A percentile compares a stretch with the other conserved stretches of the same genome.
Conservation (phyloP, 2,113 vertebrate species). For the Odobenus rosmarus region DNA sequence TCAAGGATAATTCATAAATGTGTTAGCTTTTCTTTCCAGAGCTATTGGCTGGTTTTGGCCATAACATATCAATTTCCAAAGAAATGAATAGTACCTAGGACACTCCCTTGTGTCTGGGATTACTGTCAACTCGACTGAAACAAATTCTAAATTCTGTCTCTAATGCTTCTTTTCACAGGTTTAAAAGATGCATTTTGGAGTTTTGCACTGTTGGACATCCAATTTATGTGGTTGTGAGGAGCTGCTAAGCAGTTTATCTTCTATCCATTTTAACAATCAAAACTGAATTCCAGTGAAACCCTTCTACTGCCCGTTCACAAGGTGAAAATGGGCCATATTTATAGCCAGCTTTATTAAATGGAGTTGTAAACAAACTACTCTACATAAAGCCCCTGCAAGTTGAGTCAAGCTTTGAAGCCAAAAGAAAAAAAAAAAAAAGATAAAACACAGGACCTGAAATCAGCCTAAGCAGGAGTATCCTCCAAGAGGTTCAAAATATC, state of each 20-base stretch:
- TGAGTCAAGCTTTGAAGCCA: neutral
- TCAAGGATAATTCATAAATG: neutral
- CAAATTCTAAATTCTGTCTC: conserved; percentile 59
- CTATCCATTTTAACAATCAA: conserved; percentile 18
- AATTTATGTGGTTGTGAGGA: conserved; percentile 33
- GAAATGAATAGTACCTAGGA: conserved; percentile 19
- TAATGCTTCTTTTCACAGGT: conserved; percentile 56
- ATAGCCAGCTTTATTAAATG: conserved; percentile 21
- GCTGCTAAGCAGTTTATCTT: conserved; percentile 62
- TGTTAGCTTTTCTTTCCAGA: conserved; percentile 29
- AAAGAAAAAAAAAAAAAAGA: neutral
- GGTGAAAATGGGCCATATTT: neutral
- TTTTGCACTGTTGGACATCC: conserved; percentile 57
- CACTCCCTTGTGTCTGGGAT: neutral
- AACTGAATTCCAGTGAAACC: conserved; percentile 50
- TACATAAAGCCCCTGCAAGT: neutral
- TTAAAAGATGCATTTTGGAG: conserved; percentile 58
- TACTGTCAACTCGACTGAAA: conserved; percentile 59
- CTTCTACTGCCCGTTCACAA: neutral
- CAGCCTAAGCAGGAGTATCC: neutral
- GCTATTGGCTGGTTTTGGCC: conserved; percentile 1
- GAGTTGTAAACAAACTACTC: neutral
- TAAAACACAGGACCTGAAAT: neutral
- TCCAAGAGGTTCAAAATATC: neutral
- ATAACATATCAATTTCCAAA: conserved; percentile 47